Base-by-base conservation (phyloP, 2,888 invertebrate genomes). In the Chouioia cunea region DNA sequence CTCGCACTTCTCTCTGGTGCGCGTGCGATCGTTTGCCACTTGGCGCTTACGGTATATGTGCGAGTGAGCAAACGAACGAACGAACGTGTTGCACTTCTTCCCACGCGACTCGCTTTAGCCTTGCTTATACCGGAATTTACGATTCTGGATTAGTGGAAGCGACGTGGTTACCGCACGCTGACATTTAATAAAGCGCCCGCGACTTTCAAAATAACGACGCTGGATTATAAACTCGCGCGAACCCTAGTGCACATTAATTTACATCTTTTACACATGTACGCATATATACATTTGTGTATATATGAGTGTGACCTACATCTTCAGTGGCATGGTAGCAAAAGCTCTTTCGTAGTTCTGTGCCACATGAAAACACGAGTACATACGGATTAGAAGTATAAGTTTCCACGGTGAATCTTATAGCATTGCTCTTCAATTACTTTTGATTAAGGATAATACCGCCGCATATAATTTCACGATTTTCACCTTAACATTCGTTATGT, bases 91-190 rank as follows among this genome's bases (percentile, higher is more conserved):
- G 77, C 78, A 76, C 77, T 77, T 78, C 78, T 79, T 79, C 78
- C 77, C 80, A 81, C 78, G 79, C 46, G 53, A 56, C 75, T 74
- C 73, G 74, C n/a, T n/a, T n/a, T n/a, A n/a, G n/a, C 76, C 76
- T 74, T 77, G 76, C 76, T 74, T 76, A 73, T 73, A 74, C 77
- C 74, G 74, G 74, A 76, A 79, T 78, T 77, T 77, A 78, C 75
- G 67, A 71, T 74, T 71, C 58, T 70, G 66, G 69, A 72, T 74
- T 72, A 62, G 52, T 57, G 56, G 60, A 56, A 54, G 47, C 46
- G 50, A 56, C 43, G 43, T 54, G 69, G 46, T 53, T 64, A 58
- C 53, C 69, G 48, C 44, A 14, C 44, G 16, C 48, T 12, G 60
- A 65, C 60, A 22, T 60, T n/a, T 70, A 70, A 70, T 64, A 54